Conservation (phyloP, 1,140 invertebrate species). For the Stegodyphus dumicola region DNA sequence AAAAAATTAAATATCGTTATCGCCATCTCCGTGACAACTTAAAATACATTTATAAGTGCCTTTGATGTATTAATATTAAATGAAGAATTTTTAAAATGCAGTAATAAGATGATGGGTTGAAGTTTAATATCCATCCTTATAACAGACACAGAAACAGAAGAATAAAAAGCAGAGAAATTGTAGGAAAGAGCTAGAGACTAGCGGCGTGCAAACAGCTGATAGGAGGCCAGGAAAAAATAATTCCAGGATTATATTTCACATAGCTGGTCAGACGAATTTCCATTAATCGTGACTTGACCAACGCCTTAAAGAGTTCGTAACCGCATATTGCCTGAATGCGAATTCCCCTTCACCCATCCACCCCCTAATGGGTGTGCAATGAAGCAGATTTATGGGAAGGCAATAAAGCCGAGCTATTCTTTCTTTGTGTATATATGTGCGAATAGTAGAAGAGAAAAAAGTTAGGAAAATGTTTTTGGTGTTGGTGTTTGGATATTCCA, state of each 20-base stretch:
- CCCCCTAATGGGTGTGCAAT: constrained; percentile 37
- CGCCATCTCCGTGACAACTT: too few relatives aligned
- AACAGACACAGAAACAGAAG: too few relatives aligned
- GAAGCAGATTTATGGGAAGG: constrained; percentile 54
- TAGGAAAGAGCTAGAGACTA: neutral
- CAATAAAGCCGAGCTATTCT: constrained; percentile 37
- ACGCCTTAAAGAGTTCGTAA: constrained; percentile 42
- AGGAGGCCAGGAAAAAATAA: constrained; percentile 19
- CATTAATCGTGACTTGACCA: constrained; percentile 23
- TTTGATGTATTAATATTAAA: too few relatives aligned
- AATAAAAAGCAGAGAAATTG: too few relatives aligned
- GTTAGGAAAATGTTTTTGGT: too few relatives aligned
- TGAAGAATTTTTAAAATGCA: too few relatives aligned
- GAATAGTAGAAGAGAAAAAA: too few relatives aligned
- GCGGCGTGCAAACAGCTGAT: constrained; percentile 13
- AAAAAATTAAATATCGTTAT: too few relatives aligned
- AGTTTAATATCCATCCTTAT: too few relatives aligned
- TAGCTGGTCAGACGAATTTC: constrained; percentile 46
- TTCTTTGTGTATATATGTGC: neutral
- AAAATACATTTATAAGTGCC: too few relatives aligned
- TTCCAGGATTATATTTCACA: constrained; percentile 27
- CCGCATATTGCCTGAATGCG: constrained; percentile 5
- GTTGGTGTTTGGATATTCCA: too few relatives aligned
- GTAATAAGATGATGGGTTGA: too few relatives aligned
- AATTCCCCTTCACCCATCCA: neutral